These are phyloP conservation scores for Danio jaintianensis DNA, from an alignment of 2,797 vertebrate genomes.

Conservation along the genomic window DNA sequence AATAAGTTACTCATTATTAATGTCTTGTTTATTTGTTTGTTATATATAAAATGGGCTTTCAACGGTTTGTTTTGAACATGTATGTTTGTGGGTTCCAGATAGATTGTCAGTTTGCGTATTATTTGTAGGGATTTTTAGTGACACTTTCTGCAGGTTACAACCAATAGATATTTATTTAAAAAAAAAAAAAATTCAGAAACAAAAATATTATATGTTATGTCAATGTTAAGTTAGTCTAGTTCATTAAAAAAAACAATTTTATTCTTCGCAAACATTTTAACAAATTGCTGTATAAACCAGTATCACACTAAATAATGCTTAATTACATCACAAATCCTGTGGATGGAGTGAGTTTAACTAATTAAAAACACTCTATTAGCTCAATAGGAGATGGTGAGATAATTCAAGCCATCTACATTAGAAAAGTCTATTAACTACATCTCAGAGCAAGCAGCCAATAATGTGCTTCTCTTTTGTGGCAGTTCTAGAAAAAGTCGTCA, in stretches of 20 bases:
- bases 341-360: not conserved
- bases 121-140: not conserved
- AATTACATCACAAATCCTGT: not conserved
- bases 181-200: too few relatives aligned
- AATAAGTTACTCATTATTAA: not conserved
- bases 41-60: not conserved
- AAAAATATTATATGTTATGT: too few relatives aligned
- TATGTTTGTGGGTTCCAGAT: not conserved
- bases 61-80: not conserved
- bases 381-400: not conserved
- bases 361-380: not conserved
- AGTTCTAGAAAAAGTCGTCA: not conserved
- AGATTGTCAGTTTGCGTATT: not conserved
- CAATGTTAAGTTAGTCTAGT: not conserved
- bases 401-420: conserved; percentile 7
- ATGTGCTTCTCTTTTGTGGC: conserved; percentile 25
- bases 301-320: not conserved
- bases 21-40: not conserved
- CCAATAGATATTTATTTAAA: too few relatives aligned
- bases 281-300: not conserved
- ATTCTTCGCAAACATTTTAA: too few relatives aligned
- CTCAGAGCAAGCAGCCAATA: not conserved
- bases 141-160: not conserved
- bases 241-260: not conserved
- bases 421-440: conserved; percentile 7